These are phyloP conservation scores for Diabrotica undecimpunctata DNA, from an alignment of 1,140 invertebrate genomes.

Conservation along the genomic window DNA sequence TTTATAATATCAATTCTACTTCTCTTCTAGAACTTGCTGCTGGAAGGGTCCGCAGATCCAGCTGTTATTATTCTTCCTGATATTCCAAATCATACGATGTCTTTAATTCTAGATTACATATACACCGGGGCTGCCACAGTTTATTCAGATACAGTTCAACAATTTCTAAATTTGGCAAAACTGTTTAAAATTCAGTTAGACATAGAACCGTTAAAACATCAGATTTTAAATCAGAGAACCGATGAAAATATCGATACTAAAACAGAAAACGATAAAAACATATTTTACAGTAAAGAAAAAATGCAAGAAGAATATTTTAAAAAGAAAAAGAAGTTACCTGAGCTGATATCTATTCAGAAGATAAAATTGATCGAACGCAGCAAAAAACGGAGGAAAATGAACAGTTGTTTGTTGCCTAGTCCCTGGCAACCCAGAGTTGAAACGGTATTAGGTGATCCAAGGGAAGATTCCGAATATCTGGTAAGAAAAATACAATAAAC, in stretches of 20 bases:
- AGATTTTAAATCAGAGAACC: too few species aligned
- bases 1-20: neutral
- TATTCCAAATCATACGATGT: conserved; percentile 37
- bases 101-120: conserved; percentile 45
- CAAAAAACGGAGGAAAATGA: conserved; percentile 29
- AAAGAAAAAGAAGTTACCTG: conserved; percentile 37
- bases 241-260: neutral
- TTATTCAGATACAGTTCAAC: conserved; percentile 32
- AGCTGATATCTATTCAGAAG: conserved; percentile 38
- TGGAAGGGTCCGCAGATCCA: conserved; percentile 30
- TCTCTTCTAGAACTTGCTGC: conserved; percentile 38
- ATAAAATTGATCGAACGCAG: conserved; percentile 19
- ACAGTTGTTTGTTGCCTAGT: conserved; percentile 41
- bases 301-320: conserved; percentile 3
- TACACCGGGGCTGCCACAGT: conserved; percentile 41
- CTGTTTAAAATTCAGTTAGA: conserved; percentile 39
- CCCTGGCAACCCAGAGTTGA: conserved; percentile 41
- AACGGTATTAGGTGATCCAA: conserved; percentile 37
- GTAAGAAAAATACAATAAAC: neutral
- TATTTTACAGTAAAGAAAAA: too few species aligned
- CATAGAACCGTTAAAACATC: neutral
- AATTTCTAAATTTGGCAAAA: conserved; percentile 37
- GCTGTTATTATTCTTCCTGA: conserved; percentile 43
- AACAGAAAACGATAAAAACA: neutral
- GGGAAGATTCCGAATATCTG: conserved; percentile 24